Base-by-base conservation (phyloP, 2,888 invertebrate species). In the Priocnemis perturbator region DNA sequence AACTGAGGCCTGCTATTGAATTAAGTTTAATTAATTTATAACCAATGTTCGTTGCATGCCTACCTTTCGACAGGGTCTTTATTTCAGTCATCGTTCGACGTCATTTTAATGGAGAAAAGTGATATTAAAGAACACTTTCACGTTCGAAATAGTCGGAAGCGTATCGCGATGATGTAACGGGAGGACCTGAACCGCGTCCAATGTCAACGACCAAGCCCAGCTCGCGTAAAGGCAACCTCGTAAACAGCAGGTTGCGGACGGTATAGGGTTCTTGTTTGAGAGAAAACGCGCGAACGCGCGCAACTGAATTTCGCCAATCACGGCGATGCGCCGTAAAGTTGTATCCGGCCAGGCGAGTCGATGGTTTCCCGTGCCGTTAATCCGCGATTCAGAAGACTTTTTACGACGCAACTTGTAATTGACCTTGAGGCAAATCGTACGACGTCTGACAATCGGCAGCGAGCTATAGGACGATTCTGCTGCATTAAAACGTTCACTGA, bases 311-410 rank as follows among this genome's bases (percentile, higher is more conserved):
- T 44, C 48, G 26, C 23, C 66, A 59, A 68, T 71, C 58, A 37
- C 37, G 37, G 58, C 60, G 59, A 71, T 65, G 48, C 58, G 59
- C 56, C 65, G 64, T 71, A 71, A 71, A 71, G 21, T 62, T 69
- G 15, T 57, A 57, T 50, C 53, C 26, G 45, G 48, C 56, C 21
- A 17, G 19, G 19, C 44, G 60, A 20, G 17, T n/a, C 48, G 64
- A 64, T 47, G 56, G 65, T 71, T 69, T 59, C 59, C 37, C 61
- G 45, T 44, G 61, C 26, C 67, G 64, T 70, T 70, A 70, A 73
- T 73, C 57, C 61, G 20, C 61, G 30, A 65, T 56, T 37, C 67
- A 19, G 23, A 47, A 20, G 67, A 67, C 67, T 71, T 73, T 73
- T 73, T 73, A 73, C 73, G 67, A 65, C 21, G 63, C 26, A 45